Base-by-base conservation (phyloP, 2,113 vertebrate genomes). In the Aldabrachelys gigantea region DNA sequence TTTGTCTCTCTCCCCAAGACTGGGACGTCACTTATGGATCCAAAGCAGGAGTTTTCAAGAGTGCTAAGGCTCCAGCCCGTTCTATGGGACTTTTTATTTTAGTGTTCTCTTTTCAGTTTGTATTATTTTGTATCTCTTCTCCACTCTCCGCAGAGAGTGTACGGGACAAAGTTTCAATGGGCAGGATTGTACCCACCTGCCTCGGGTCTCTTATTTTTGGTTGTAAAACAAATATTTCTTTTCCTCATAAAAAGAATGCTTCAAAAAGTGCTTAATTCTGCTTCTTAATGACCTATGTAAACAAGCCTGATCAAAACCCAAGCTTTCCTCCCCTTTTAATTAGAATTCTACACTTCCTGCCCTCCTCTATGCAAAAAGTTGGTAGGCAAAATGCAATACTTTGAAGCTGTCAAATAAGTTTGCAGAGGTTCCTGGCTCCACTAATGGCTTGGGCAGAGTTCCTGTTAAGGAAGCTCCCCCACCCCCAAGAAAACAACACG, bases 211-310 rank as follows among this genome's bases (percentile, higher is more conserved):
- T 91, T 96, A 82, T 93, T 93, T 92, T 92, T 95, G 92, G 83
- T 94, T 98, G 57, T 97, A 94, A 96, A 97, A 96, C 72, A 94
- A 97, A 50, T 96, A 96, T 93, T 98, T 97, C 56, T 95, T 59
- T 93, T 97, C 92, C 95, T 97, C 89, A 94, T 94, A 97, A 97
- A 97, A 95, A 91, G 93, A 96, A 94, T 91, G 88, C 56, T 93
- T 9, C 50, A 86, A 94, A 86, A 97, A 97, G 53, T 84, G 78
- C 47, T 92, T 93, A 90, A 95, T 90, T 91, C 72, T 65, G 35
- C 87, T 81, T n/a, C 22, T 93, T 84, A 84, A 82, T 84, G 65
- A 38, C 9, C 4, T 10, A 35, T 19, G 4, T 35, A 44, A 80
- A 31, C 44, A 12, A 27, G 13, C 27, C 6, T 47, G 25, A 50